Evolutionary conservation across 2,113 vertebrate genomes (phyloP).

Genomic region (Sus scrofa): DNA sequence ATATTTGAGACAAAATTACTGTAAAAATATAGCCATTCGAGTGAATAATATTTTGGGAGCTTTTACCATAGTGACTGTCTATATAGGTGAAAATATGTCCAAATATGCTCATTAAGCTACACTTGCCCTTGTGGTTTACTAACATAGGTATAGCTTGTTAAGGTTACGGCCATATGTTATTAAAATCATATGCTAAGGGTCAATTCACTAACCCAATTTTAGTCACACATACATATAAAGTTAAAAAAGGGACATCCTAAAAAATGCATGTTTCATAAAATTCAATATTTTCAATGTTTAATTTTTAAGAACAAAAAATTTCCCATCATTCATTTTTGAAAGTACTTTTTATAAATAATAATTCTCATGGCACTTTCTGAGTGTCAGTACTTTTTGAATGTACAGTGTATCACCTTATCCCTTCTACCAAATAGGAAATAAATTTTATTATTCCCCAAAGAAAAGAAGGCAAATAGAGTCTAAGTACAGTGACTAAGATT

Average conservation of each 20-base stretch:
- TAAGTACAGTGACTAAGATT: background rate
- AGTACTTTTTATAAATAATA: constrained; percentile 7
- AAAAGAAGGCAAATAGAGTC: background rate
- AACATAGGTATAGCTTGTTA: background rate
- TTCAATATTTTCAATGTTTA: background rate
- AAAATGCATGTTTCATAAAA: background rate
- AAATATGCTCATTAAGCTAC: background rate
- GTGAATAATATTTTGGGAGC: background rate
- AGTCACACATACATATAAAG: background rate
- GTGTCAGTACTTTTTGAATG: background rate
- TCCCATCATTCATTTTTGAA: constrained; percentile 16
- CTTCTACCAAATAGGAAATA: constrained; percentile 3
- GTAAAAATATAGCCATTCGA: background rate
- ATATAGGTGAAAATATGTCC: background rate
- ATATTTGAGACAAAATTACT: constrained; percentile 10
- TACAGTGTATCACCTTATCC: background rate
- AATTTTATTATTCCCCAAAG: constrained; percentile 10
- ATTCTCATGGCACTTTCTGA: background rate
- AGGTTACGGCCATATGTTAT: background rate
- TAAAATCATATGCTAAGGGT: background rate
- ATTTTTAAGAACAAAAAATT: background rate
- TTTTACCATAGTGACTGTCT: background rate
- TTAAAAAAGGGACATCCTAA: background rate
- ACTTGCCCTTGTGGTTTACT: background rate
- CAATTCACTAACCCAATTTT: background rate